A percentile compares a stretch with the other conserved stretches of the same genome.
Evolutionary conservation across 2,888 invertebrate genomes (phyloP).

Genomic region (Abrostola tripartita): DNA sequence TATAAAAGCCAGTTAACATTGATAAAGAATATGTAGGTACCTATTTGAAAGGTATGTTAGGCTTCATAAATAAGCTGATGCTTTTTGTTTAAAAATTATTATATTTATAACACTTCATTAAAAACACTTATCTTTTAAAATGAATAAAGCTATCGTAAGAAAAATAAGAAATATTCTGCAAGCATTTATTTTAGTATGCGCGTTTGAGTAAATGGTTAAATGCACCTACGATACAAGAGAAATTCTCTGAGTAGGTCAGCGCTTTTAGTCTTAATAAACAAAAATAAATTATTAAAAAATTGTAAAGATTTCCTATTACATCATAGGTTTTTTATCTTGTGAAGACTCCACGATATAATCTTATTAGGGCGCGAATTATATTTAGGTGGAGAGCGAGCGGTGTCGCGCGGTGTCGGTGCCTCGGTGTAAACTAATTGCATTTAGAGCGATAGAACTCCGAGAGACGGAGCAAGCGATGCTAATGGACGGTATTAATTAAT

Average conservation of each 20-base stretch:
- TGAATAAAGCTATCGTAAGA: no score
- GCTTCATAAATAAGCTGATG: no score
- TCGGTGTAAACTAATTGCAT: constrained; percentile 83
- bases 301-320: neutral
- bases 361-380: constrained; percentile 83
- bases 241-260: neutral
- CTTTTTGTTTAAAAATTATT: no score
- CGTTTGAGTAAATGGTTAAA: no score
- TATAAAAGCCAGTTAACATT: no score
- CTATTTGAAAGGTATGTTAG: no score
- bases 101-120: no score
- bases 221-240: no score
- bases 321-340: constrained; percentile 61
- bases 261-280: neutral
- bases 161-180: no score
- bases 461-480: constrained; percentile 82
- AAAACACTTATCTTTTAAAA: no score
- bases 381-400: constrained; percentile 79
- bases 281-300: neutral
- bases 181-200: no score
- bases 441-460: constrained; percentile 80
- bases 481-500: constrained; percentile 87
- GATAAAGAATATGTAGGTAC: no score
- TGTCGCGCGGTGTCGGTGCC: constrained; percentile 77
- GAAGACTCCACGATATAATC: constrained; percentile 78